Conservation (phyloP, 2,888 invertebrate species). For the Coelinius sp. region DNA sequence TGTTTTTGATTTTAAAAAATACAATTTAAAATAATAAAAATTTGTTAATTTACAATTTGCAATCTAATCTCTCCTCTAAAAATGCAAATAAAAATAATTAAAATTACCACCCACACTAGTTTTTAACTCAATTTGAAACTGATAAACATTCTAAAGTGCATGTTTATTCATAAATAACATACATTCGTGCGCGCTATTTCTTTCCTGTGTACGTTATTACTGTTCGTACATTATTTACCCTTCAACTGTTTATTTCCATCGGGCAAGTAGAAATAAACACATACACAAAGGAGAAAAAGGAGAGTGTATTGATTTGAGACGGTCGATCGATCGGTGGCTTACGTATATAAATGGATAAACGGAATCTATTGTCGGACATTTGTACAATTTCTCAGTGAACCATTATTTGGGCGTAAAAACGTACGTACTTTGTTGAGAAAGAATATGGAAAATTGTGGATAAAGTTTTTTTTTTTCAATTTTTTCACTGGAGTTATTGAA, state of each 20-base stretch:
- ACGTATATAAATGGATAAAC: conserved; percentile 30
- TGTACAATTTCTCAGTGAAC: conserved; percentile 43
- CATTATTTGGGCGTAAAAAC: conserved; percentile 31
- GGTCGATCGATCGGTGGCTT: conserved; percentile 24
- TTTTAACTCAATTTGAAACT: background rate
- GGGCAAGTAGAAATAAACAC: conserved; percentile 18
- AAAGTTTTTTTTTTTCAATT: background rate
- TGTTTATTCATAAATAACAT: conserved; percentile 7
- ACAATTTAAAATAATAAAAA: background rate
- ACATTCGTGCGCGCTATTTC: background rate
- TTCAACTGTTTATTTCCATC: conserved; percentile 55
- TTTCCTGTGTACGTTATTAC: conserved; percentile 32
- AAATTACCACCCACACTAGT: background rate
- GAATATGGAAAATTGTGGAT: conserved; percentile 47
- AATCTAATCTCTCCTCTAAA: background rate
- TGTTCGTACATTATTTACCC: conserved; percentile 57
- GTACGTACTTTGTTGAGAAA: conserved; percentile 45
- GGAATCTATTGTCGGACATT: conserved; percentile 42
- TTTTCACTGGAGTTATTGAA: background rate
- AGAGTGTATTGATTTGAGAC: conserved; percentile 27
- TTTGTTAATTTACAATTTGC: background rate
- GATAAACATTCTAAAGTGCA: conserved; percentile 2
- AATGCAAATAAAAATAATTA: background rate
- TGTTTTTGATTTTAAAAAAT: background rate
- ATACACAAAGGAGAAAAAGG: background rate